These are phyloP conservation scores for Itoplectis maculator DNA, from an alignment of 2,888 invertebrate genomes.

Conservation along the genomic window DNA sequence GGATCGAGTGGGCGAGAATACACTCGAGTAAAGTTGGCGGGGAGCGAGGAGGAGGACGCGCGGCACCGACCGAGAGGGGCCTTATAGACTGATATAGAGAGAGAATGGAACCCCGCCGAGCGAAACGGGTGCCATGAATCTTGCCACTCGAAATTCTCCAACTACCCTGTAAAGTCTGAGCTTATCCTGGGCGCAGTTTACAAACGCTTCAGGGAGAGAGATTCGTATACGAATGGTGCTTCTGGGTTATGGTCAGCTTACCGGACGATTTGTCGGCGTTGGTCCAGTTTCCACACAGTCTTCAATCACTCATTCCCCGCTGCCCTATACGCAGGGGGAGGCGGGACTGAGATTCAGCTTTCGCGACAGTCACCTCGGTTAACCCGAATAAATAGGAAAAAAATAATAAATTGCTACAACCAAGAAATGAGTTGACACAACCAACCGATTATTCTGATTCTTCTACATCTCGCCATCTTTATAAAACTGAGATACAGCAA, in stretches of 20 bases:
- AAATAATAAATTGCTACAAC: too few species aligned
- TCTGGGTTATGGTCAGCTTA: background rate
- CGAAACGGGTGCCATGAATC: constrained; percentile 60
- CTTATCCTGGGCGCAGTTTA: background rate
- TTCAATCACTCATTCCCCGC: background rate
- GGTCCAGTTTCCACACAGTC: constrained; percentile 56
- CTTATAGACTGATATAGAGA: constrained; percentile 32
- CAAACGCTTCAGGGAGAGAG: background rate
- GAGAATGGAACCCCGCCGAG: constrained; percentile 41
- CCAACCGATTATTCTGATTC: too few species aligned
- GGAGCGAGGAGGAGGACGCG: background rate
- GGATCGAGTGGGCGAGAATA: constrained; percentile 65
- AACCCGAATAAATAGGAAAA: too few species aligned
- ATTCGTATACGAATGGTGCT: background rate
- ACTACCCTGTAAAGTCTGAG: constrained; percentile 21
- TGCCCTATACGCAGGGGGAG: too few species aligned
- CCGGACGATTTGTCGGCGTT: constrained; percentile 71
- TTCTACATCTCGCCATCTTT: too few species aligned
- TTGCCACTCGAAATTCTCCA: constrained; percentile 68
- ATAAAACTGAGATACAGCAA: too few species aligned
- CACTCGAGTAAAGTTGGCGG: constrained; percentile 61
- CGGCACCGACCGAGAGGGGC: constrained; percentile 21
- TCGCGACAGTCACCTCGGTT: too few species aligned
- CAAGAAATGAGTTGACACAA: too few species aligned
- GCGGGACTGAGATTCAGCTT: too few species aligned